Conservation (phyloP, 2,888 invertebrate species). For the Mimumesa dahlbomi region DNA sequence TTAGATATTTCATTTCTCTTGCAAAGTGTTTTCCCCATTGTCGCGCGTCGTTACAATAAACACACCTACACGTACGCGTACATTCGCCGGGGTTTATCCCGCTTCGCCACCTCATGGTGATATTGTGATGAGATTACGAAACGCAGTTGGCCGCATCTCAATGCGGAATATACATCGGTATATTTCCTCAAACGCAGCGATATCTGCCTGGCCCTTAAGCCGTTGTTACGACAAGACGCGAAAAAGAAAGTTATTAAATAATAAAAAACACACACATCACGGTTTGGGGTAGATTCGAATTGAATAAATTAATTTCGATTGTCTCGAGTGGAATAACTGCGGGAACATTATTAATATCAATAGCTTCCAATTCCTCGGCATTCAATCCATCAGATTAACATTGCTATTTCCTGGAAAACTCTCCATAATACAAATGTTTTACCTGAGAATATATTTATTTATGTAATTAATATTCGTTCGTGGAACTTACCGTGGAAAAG, state of each 20-base stretch:
- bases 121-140: slow-evolving; percentile 87
- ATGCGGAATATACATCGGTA: slow-evolving; percentile 78
- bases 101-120: slow-evolving; percentile 78
- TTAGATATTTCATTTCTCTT: slow-evolving; percentile 45
- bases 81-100: slow-evolving; percentile 72
- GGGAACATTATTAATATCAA: too few species aligned
- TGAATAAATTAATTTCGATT: too few species aligned
- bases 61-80: slow-evolving; percentile 34
- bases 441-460: too few species aligned
- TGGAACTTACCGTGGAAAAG: too few species aligned
- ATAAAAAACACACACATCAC: too few species aligned
- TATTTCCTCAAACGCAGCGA: slow-evolving; percentile 64
- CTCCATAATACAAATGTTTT: too few species aligned
- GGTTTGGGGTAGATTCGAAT: too few species aligned
- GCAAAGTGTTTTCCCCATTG: slow-evolving; percentile 41
- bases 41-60: slow-evolving; percentile 40
- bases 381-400: too few species aligned
- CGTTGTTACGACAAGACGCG: slow-evolving; percentile 38
- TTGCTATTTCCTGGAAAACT: too few species aligned
- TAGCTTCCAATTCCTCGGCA: too few species aligned
- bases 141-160: slow-evolving; percentile 85
- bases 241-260: slow-evolving; percentile 26
- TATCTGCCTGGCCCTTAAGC: slow-evolving; percentile 56
- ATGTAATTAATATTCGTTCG: too few species aligned
- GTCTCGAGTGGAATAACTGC: too few species aligned